A percentile compares a stretch with the other conserved stretches of the same genome.
These are phyloP conservation scores for Nanorana parkeri DNA, from an alignment of 2,113 vertebrate species.

Conservation along the genomic window DNA sequence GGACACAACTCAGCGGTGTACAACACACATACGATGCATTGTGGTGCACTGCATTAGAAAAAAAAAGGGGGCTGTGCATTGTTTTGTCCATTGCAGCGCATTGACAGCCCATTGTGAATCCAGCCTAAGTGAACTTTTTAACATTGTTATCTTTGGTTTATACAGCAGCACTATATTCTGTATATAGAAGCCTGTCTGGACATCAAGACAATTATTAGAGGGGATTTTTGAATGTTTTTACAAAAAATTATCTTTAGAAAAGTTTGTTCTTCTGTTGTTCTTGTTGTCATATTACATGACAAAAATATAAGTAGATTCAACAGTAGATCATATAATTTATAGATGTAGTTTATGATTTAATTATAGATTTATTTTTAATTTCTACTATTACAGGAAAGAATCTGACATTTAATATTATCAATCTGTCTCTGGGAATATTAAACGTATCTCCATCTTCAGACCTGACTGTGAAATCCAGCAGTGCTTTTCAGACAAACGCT, in stretches of 20 bases:
- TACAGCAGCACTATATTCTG: too few relatives aligned
- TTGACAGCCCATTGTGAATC: too few relatives aligned
- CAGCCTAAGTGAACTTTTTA: too few relatives aligned
- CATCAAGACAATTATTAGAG: neutral
- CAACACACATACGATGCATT: too few relatives aligned
- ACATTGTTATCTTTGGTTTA: too few relatives aligned
- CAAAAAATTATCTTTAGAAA: neutral
- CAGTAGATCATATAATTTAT: neutral
- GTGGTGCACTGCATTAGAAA: neutral
- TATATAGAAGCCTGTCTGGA: too few relatives aligned
- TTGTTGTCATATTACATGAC: neutral
- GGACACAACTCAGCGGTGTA: too few relatives aligned
- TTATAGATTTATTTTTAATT: neutral
- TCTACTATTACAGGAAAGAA: neutral
- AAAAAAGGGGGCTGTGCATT: too few relatives aligned
- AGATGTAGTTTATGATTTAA: neutral
- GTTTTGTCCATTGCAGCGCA: too few relatives aligned
- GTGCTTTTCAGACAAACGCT: neutral
- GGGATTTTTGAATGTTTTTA: too few relatives aligned
- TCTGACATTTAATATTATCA: neutral
- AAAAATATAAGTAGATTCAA: neutral
- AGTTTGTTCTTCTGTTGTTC: neutral
- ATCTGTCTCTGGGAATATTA: neutral
- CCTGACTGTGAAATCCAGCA: conserved; percentile 5
- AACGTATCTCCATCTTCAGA: neutral